phyloP scores from a whole-genome alignment of 1,140 invertebrate species.

The Stegodyphus mimosarum region DNA sequence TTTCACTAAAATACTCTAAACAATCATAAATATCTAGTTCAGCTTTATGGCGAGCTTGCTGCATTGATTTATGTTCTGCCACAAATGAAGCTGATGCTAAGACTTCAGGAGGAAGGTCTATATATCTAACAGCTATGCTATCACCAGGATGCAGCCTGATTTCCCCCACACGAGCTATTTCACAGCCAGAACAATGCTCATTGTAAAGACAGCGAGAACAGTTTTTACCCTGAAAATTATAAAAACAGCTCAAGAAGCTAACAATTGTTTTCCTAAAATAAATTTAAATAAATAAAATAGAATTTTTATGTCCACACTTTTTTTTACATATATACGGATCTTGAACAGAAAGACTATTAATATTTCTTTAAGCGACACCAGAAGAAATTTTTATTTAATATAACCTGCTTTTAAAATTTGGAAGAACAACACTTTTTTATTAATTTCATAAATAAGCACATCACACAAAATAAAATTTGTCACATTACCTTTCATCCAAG shows the following conservation, averaged over 20 bases:
- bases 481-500: too few relatives aligned
- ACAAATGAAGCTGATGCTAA: slow-evolving; percentile 18
- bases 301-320: too few relatives aligned
- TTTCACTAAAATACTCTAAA: slow-evolving; percentile 53
- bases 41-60: slow-evolving; percentile 41
- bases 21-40: slow-evolving; percentile 55
- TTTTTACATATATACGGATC: too few relatives aligned
- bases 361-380: too few relatives aligned
- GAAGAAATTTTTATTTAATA: too few relatives aligned
- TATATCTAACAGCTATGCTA: slow-evolving; percentile 73
- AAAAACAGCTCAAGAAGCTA: not conserved
- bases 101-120: slow-evolving; percentile 62
- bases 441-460: too few relatives aligned
- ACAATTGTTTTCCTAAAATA: too few relatives aligned
- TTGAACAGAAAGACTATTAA: too few relatives aligned
- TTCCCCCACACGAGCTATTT: slow-evolving; percentile 70
- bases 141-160: slow-evolving; percentile 72
- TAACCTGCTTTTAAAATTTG: too few relatives aligned
- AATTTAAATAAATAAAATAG: too few relatives aligned
- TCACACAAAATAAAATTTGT: too few relatives aligned
- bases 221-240: slow-evolving; percentile 71
- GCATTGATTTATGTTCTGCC: slow-evolving; percentile 64
- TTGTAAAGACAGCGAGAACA: slow-evolving; percentile 76
- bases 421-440: too few relatives aligned
- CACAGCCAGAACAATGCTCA: slow-evolving; percentile 75